Base-by-base conservation (phyloP, 1,140 invertebrate genomes). In the Formica selysi region DNA sequence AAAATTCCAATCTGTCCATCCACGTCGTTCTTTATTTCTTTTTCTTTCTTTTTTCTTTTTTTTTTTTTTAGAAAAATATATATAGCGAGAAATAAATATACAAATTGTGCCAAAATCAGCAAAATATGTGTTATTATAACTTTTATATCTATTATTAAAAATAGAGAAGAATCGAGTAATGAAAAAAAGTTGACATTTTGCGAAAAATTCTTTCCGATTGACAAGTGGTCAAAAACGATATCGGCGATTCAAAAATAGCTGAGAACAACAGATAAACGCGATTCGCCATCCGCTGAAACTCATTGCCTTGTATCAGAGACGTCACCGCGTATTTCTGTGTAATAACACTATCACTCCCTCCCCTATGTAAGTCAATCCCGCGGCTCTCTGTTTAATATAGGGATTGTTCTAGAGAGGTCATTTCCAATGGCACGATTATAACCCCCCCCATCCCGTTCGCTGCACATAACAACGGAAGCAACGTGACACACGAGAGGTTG, bases 401-500 rank as follows among this genome's bases (percentile, higher is more conserved):
- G 44, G 44, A 79, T 80, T 59, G 67, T 81, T 71, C 38, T 59
- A 41, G 36, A 32, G 51, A 81, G 79, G 51, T 81, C 67, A 81
- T 38, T 71, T 61, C 3, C 67, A 73, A 59, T 32, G 38, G 67
- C 19, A 81, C 67, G 38, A 73, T 51, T 70, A 51, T 51, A 59
- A 38, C 1, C 16, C 67, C 22, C 22, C 22, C 22, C 22, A 32
- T 29, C 29, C 41, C 8, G 26, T 78, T 80, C 26, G 29, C 61
- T 71, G 38, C 32, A 29, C 3, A 29, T 11, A 57, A 59, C 38
- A 71, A 48, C 29, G 54, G 57, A 32, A 44, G 26, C 62, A 85
- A 74, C 80, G 61, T 86, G 74, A 76, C 59, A 68, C 59, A 86
- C 74, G 51, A 80, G 59, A 76, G 62, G 38, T 79, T 65, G 61